phyloP scores from a whole-genome alignment of 2,797 vertebrate species.

The Schizopygopsis malacanthus region DNA sequence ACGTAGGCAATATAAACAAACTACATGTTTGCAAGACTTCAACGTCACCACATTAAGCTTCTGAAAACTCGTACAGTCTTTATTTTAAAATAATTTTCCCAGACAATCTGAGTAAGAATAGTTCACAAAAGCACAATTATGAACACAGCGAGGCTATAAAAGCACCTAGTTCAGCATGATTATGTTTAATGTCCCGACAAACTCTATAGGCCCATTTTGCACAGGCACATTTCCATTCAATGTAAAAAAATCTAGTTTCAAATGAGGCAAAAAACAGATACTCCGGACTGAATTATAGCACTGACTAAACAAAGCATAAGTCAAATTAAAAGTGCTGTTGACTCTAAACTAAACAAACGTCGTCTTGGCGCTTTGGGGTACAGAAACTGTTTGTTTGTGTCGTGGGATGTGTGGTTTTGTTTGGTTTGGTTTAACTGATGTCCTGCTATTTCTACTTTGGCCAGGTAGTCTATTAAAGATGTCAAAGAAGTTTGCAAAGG shows the following conservation, averaged over 20 bases:
- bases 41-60: neutral
- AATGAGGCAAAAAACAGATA: neutral
- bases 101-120: neutral
- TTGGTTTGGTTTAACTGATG: conserved; percentile 19
- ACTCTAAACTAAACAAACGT: conserved; percentile 18
- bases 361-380: neutral
- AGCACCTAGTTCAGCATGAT: neutral
- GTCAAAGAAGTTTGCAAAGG: conserved; percentile 6
- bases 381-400: conserved; percentile 21
- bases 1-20: neutral
- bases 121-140: neutral
- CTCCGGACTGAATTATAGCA: neutral
- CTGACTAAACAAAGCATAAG: conserved; percentile 6
- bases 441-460: conserved; percentile 6
- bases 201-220: neutral
- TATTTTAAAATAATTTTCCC: too few species aligned
- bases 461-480: conserved; percentile 12
- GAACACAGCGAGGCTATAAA: neutral
- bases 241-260: neutral
- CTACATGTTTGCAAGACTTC: neutral
- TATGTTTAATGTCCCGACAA: neutral
- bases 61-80: too few species aligned
- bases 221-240: neutral
- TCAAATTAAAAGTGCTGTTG: neutral
- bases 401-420: conserved; percentile 1